phyloP scores from a whole-genome alignment of 2,797 vertebrate genomes.

The Emys orbicularis region DNA sequence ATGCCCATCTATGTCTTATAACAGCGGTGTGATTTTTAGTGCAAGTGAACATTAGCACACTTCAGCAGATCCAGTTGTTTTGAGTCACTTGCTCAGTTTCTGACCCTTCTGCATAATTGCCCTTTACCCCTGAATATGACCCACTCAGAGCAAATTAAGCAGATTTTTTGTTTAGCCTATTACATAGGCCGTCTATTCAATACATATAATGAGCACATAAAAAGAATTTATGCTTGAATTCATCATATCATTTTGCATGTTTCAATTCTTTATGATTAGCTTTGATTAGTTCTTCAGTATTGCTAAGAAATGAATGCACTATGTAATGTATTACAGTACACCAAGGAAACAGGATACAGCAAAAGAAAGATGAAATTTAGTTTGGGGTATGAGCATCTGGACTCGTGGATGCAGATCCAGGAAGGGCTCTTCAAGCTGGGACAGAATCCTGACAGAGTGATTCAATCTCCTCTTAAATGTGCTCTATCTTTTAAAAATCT shows the following conservation, averaged over 20 bases:
- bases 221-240: neutral
- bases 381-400: neutral
- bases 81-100: neutral
- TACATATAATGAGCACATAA: neutral
- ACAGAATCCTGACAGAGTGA: neutral
- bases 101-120: neutral
- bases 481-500: neutral
- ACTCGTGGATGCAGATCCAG: neutral
- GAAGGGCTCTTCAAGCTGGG: neutral
- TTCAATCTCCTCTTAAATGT: neutral
- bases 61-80: neutral
- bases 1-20: neutral
- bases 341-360: neutral
- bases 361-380: neutral
- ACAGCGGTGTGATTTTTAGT: neutral
- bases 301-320: neutral
- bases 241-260: neutral
- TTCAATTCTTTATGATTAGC: neutral
- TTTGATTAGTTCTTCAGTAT: conserved; percentile 3
- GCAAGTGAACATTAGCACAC: neutral
- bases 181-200: neutral
- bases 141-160: neutral
- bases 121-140: neutral
- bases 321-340: neutral
- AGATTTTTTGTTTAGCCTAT: neutral